Evolutionary conservation across 2,888 invertebrate genomes (phyloP).

Genomic region (Peribatodes rhomboidaria): DNA sequence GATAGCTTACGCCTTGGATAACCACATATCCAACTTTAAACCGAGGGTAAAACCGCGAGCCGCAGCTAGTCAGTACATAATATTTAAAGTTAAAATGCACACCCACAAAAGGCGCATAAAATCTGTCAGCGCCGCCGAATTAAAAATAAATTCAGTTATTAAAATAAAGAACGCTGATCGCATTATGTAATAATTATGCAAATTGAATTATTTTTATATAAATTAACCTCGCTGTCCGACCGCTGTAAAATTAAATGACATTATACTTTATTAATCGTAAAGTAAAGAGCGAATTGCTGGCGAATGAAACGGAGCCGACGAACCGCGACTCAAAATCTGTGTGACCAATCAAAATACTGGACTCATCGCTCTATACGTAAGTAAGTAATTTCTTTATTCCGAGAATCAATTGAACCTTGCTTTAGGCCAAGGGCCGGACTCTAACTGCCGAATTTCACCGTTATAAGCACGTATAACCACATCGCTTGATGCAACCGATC

Average conservation of each 20-base stretch:
- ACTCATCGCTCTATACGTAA: slow-evolving; percentile 45
- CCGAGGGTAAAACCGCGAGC: too few species aligned
- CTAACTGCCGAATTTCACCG: slow-evolving; percentile 63
- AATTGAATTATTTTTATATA: slow-evolving; percentile 39
- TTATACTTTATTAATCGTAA: slow-evolving; percentile 40
- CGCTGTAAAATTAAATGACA: slow-evolving; percentile 36
- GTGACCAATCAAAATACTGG: slow-evolving; percentile 62
- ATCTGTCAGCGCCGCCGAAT: neutral
- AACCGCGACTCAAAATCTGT: slow-evolving; percentile 43
- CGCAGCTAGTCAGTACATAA: neutral
- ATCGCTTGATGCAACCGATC: slow-evolving; percentile 55
- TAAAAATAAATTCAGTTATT: slow-evolving; percentile 24
- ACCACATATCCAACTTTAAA: too few species aligned
- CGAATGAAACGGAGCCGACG: slow-evolving; percentile 18
- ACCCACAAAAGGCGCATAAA: neutral
- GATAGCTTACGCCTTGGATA: too few species aligned
- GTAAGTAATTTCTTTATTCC: slow-evolving; percentile 68
- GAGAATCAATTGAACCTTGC: slow-evolving; percentile 67
- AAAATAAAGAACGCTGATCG: slow-evolving; percentile 26
- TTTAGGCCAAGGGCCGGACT: slow-evolving; percentile 57
- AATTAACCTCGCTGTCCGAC: slow-evolving; percentile 21
- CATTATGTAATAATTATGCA: slow-evolving; percentile 37
- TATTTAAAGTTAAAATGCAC: neutral
- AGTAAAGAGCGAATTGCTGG: slow-evolving; percentile 38
- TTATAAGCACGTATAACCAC: slow-evolving; percentile 67